These are phyloP conservation scores for Drosophila obscura DNA, from an alignment of 1,140 invertebrate genomes.

Conservation along the genomic window DNA sequence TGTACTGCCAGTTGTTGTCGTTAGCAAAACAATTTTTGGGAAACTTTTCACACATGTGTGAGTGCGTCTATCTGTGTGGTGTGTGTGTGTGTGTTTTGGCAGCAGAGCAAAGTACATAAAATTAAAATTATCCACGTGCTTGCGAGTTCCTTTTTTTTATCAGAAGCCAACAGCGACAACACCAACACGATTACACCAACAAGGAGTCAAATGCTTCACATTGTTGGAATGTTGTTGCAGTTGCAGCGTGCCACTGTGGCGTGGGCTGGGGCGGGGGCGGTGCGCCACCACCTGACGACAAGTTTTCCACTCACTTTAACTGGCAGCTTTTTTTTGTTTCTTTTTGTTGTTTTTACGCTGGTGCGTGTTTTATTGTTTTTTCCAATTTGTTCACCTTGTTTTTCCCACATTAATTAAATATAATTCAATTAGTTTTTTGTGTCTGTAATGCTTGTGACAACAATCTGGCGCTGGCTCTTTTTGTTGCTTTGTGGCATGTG, in stretches of 20 bases:
- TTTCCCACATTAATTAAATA: slow-evolving; percentile 65
- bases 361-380: slow-evolving; percentile 19
- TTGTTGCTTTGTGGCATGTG: slow-evolving; percentile 7
- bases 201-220: background rate
- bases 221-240: no score
- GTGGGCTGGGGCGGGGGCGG: no score
- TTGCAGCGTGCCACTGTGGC: no score
- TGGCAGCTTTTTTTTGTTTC: background rate
- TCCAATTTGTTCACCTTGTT: slow-evolving; percentile 7
- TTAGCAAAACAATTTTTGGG: slow-evolving; percentile 73
- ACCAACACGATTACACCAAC: background rate
- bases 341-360: background rate
- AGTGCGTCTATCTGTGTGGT: background rate
- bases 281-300: background rate
- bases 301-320: slow-evolving; percentile 20
- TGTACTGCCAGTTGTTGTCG: slow-evolving; percentile 42
- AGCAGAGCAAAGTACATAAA: slow-evolving; percentile 62
- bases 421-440: slow-evolving; percentile 44
- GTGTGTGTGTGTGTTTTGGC: background rate
- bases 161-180: slow-evolving; percentile 11
- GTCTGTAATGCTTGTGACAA: slow-evolving; percentile 17
- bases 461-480: slow-evolving; percentile 10
- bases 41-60: slow-evolving; percentile 70
- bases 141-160: slow-evolving; percentile 50
- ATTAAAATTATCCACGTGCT: slow-evolving; percentile 77